phyloP scores from a whole-genome alignment of 2,888 invertebrate species.

The Drosophila putrida region DNA sequence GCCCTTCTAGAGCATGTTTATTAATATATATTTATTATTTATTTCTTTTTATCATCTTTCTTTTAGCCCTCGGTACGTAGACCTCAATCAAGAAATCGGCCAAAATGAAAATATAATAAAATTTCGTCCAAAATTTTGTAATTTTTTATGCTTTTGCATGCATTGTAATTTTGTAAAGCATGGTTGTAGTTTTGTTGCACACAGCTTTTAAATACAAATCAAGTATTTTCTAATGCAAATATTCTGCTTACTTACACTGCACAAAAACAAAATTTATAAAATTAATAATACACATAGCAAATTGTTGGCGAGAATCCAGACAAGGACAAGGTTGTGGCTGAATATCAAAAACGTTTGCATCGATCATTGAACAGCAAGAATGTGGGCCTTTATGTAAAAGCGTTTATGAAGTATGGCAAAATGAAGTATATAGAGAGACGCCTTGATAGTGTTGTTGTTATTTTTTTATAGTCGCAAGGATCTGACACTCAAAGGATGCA shows the following conservation, averaged over 20 bases:
- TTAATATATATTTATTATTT: constrained; percentile 36
- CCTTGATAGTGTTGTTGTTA: background rate
- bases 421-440: background rate
- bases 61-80: constrained; percentile 70
- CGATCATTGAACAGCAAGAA: constrained; percentile 92
- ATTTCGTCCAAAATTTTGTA: constrained; percentile 17
- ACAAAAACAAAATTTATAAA: constrained; percentile 37
- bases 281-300: constrained; percentile 85
- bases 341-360: constrained; percentile 91
- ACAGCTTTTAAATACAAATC: background rate
- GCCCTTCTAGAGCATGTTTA: constrained; percentile 52
- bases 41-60: constrained; percentile 35
- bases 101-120: constrained; percentile 26
- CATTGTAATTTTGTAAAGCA: constrained; percentile 36
- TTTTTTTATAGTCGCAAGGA: constrained; percentile 89
- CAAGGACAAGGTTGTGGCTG: constrained; percentile 90
- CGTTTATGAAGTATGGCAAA: constrained; percentile 91
- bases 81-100: constrained; percentile 57
- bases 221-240: constrained; percentile 39
- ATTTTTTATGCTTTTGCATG: constrained; percentile 27
- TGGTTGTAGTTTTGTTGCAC: constrained; percentile 31
- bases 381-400: constrained; percentile 92
- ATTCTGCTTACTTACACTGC: constrained; percentile 49
- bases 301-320: constrained; percentile 88
- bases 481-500: constrained; percentile 89